These are phyloP conservation scores for Acanthiza pusilla DNA, from an alignment of 2,797 vertebrate species.

Conservation along the genomic window DNA sequence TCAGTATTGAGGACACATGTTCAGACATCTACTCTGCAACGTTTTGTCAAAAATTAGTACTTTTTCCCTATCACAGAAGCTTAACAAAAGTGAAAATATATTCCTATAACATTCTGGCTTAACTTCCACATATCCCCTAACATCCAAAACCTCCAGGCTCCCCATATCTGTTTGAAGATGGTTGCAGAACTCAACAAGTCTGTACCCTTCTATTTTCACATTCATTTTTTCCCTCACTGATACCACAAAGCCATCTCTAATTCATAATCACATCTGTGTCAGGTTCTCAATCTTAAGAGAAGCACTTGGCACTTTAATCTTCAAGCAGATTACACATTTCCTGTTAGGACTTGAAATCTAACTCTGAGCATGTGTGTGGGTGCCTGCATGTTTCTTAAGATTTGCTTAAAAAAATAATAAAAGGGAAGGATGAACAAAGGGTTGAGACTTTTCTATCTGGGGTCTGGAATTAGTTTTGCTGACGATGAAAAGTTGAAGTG, in stretches of 20 bases:
- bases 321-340: conserved; percentile 53
- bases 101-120: neutral
- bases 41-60: neutral
- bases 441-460: neutral
- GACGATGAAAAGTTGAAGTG: neutral
- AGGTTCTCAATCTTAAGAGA: conserved; percentile 41
- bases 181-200: conserved; percentile 36
- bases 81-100: neutral
- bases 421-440: neutral
- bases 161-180: neutral
- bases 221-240: neutral
- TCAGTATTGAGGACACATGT: neutral
- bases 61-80: neutral
- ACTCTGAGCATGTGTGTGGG: neutral
- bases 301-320: conserved; percentile 48
- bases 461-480: conserved; percentile 1
- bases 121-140: neutral
- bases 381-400: neutral
- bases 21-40: neutral
- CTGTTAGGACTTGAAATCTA: conserved; percentile 51
- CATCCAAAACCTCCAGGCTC: conserved; percentile 11
- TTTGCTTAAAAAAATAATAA: neutral
- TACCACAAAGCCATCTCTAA: conserved; percentile 45
- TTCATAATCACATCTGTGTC: conserved; percentile 50
- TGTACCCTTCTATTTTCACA: conserved; percentile 8